These are phyloP conservation scores for Nomada ferruginata DNA, from an alignment of 2,888 invertebrate species.

Conservation along the genomic window DNA sequence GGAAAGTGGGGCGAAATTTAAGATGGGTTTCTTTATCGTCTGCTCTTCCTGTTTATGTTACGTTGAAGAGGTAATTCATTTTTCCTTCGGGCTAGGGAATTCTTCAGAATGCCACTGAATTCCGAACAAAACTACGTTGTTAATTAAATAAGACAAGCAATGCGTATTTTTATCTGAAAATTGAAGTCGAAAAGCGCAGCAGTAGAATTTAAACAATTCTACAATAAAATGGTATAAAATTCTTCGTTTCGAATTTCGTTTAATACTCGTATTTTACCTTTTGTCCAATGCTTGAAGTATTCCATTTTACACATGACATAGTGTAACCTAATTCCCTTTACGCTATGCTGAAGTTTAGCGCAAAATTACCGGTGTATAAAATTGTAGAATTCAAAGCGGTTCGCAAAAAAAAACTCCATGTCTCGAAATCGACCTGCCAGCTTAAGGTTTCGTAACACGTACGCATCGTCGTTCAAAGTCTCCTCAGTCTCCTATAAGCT, in stretches of 20 bases:
- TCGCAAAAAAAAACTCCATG: neutral
- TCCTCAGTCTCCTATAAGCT: conserved; percentile 1
- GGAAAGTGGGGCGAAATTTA: too few species aligned
- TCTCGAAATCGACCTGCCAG: conserved; percentile 27
- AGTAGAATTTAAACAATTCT: too few species aligned
- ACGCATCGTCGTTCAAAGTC: conserved; percentile 29
- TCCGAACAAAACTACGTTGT: too few species aligned
- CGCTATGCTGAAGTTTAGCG: neutral
- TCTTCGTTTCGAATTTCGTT: neutral
- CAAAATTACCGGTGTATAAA: conserved; percentile 24
- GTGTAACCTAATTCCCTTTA: neutral
- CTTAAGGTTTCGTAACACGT: conserved; percentile 36
- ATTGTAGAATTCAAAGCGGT: neutral
- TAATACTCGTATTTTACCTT: neutral
- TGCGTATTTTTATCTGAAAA: too few species aligned
- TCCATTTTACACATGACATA: conserved; percentile 17
- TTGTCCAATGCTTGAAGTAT: too few species aligned
- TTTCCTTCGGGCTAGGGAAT: too few species aligned
- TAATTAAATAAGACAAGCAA: too few species aligned
- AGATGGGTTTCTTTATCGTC: too few species aligned
- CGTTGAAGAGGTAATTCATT: too few species aligned
- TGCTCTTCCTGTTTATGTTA: too few species aligned
- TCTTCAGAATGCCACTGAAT: too few species aligned
- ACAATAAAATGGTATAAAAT: neutral
- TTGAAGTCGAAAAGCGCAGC: too few species aligned